Evolutionary conservation across 2,113 vertebrate genomes (phyloP), one percentile per base, ranked within the genome.

Genomic region (Prietella phreatophila): DNA sequence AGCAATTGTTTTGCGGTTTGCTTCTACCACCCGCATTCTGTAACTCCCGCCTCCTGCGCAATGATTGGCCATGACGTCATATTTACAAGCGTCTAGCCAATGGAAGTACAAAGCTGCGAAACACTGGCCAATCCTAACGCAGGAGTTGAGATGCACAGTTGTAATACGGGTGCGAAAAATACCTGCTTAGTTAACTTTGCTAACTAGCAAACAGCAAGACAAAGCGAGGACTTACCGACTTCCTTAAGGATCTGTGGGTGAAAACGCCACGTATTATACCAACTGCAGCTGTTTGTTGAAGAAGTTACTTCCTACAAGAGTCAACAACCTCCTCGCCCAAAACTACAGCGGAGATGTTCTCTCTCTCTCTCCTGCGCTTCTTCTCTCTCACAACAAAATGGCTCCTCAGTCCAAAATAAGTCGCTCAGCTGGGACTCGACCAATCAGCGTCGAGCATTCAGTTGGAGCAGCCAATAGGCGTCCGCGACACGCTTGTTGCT

Each of bases 381-480:
- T 88, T 94, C 93, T 92, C 89, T 91, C 92, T 93, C 93, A 92
- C 94, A 93, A 95, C 95, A 96, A 96, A 96, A 96, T 96, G 95
- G 95, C 91, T 80, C 82, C 94, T 88, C 83, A 82, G 55, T 36
- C 36, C 17, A 42, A 2, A 39, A 55, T 93, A 95, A 92, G 93
- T 93, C 94, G 88, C 86, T 87, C 33, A 3, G 50, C 82, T 8
- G 2, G 4, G 17, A 22, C 73, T 78, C 30, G 61, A 86, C 95
- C 95, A 96, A 96, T 96, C 91, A 61, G 0, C 5, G 7, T 1
- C 9, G 82, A 90, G 87, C 75, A 30, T 10, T 8, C 25, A 33
- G n/a, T 6, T 11, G 7, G 14, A 11, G 0, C 10, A 71, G 30
- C 95, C 95, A 96, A 96, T 89, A 30, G 5, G 22, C 7, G 86